Evolutionary conservation across 2,113 vertebrate species (phyloP).

Genomic region (Thalassoma bifasciatum): DNA sequence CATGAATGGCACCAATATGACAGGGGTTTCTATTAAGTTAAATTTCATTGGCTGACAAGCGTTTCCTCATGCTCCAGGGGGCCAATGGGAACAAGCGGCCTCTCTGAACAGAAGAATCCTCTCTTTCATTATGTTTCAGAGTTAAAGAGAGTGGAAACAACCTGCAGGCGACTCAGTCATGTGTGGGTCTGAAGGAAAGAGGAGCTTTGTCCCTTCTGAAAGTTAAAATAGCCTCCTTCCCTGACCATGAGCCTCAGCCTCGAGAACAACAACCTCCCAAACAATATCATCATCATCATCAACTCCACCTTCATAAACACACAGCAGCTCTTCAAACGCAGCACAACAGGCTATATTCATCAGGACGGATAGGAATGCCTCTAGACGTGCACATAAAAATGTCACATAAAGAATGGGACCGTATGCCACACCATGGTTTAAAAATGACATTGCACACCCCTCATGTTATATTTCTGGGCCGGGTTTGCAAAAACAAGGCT

Average conservation of each 20-base stretch:
- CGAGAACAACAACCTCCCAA: slow-evolving; percentile 62
- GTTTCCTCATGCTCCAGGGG: slow-evolving; percentile 62
- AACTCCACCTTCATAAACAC: slow-evolving; percentile 58
- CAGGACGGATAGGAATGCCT: slow-evolving; percentile 45
- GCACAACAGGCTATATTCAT: slow-evolving; percentile 74
- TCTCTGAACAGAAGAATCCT: slow-evolving; percentile 63
- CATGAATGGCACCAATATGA: slow-evolving; percentile 75
- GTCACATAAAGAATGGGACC: slow-evolving; percentile 40
- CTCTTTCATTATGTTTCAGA: slow-evolving; percentile 62
- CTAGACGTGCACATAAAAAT: slow-evolving; percentile 40
- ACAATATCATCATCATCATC: slow-evolving; percentile 48
- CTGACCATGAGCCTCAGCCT: slow-evolving; percentile 64
- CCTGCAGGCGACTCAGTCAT: slow-evolving; percentile 70
- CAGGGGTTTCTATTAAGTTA: slow-evolving; percentile 17
- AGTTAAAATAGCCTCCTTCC: slow-evolving; percentile 66
- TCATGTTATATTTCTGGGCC: slow-evolving; percentile 37
- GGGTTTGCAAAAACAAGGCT: slow-evolving; percentile 38
- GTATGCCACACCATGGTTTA: slow-evolving; percentile 40
- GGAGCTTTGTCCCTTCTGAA: slow-evolving; percentile 54
- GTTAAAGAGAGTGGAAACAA: slow-evolving; percentile 64
- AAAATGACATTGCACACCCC: slow-evolving; percentile 36
- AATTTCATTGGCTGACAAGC: slow-evolving; percentile 66
- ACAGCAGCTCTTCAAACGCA: slow-evolving; percentile 61
- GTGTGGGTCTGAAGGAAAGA: slow-evolving; percentile 61
- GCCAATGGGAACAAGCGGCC: slow-evolving; percentile 56